phyloP scores from a whole-genome alignment of 1,140 invertebrate species.

The Chionoecetes opilio region DNA sequence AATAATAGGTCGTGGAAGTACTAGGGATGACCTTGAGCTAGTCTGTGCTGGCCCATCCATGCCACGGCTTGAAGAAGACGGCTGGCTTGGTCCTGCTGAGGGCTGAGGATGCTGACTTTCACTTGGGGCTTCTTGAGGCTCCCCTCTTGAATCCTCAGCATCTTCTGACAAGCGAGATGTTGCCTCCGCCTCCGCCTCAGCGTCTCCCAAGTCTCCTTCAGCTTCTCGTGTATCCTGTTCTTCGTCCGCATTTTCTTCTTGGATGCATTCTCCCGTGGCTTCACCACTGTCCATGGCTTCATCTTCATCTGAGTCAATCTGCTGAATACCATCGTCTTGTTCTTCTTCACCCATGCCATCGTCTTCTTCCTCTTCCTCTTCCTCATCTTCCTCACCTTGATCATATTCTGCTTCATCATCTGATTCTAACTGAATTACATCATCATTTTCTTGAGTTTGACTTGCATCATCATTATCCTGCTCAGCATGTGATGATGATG shows the following conservation, averaged over 20 bases:
- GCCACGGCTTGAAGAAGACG: conserved; percentile 84
- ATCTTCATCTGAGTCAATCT: conserved; percentile 72
- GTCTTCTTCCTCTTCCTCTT: conserved; percentile 81
- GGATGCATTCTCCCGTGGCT: conserved; percentile 58
- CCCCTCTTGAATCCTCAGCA: conserved; percentile 78
- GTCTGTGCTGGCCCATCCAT: conserved; percentile 83
- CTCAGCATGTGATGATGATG: conserved; percentile 74
- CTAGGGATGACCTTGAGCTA: conserved; percentile 47
- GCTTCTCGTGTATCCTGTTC: conserved; percentile 57
- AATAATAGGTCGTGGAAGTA: conserved; percentile 61
- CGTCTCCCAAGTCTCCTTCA: conserved; percentile 72
- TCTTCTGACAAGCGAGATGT: conserved; percentile 82
- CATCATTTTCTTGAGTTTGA: conserved; percentile 81
- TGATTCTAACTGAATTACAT: conserved; percentile 82
- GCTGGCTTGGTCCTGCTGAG: conserved; percentile 81
- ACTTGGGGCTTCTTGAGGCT: conserved; percentile 63
- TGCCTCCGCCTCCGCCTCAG: conserved; percentile 83
- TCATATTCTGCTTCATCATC: conserved; percentile 81
- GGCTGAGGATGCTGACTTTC: conserved; percentile 84
- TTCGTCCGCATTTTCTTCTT: conserved; percentile 52
- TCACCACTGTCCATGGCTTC: conserved; percentile 71
- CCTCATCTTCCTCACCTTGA: conserved; percentile 81
- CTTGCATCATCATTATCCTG: conserved; percentile 59
- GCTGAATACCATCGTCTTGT: conserved; percentile 58
- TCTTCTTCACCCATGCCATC: conserved; percentile 81